These are phyloP conservation scores for Heptranchias perlo DNA, from an alignment of 2,113 vertebrate species.

Conservation along the genomic window DNA sequence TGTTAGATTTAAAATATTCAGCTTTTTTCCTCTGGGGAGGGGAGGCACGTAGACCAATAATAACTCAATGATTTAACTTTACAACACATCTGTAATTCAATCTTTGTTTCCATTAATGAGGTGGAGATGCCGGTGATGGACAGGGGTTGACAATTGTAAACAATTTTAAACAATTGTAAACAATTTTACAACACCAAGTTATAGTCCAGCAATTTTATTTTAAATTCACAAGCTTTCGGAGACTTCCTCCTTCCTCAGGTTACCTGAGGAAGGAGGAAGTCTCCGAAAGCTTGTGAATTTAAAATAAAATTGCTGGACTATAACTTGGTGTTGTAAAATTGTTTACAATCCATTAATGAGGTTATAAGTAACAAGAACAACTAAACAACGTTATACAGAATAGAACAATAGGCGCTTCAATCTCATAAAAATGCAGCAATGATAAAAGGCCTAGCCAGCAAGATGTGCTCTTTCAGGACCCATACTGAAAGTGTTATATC, in stretches of 20 bases:
- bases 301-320: no score
- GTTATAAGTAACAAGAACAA: background rate
- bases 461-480: background rate
- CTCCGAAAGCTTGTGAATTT: no score
- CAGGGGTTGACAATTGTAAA: no score
- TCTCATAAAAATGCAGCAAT: background rate
- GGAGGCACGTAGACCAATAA: background rate
- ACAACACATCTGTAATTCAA: background rate
- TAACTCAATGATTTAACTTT: background rate
- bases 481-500: background rate
- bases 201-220: no score
- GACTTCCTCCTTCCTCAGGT: no score
- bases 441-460: background rate
- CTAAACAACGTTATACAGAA: background rate
- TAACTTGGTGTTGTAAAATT: no score
- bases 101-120: constrained; percentile 7
- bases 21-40: background rate
- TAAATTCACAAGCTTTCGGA: no score
- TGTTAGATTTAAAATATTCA: background rate
- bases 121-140: no score
- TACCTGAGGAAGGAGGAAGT: no score
- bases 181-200: no score
- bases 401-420: background rate
- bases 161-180: no score
- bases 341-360: background rate